Percentiles rank a stretch among this genome's conserved stretches.
Conservation (phyloP, 2,113 vertebrate genomes). For the Hydropotes inermis region DNA sequence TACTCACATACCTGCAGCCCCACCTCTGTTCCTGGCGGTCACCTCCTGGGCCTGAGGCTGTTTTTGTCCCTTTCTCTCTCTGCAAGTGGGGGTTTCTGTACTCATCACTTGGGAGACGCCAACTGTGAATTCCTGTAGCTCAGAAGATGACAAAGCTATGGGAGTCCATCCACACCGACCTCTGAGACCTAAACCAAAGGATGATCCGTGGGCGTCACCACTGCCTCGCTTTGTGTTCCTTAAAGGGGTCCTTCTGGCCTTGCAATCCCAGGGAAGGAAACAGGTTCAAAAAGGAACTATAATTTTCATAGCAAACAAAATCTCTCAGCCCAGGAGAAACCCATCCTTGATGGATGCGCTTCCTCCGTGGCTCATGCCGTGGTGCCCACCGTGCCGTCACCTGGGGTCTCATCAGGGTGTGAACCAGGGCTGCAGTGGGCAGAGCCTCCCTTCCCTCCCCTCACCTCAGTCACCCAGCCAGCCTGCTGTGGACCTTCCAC, state of each 20-base stretch:
- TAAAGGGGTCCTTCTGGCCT: neutral
- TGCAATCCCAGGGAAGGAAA: neutral
- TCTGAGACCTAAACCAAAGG: neutral
- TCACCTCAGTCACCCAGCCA: neutral
- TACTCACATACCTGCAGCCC: neutral
- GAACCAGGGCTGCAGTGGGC: neutral
- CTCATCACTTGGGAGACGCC: neutral
- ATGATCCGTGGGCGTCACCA: rapidly evolving
- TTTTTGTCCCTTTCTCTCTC: neutral
- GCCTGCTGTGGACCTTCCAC: neutral
- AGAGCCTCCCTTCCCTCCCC: rapidly evolving
- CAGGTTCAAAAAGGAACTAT: neutral
- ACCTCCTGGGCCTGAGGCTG: neutral
- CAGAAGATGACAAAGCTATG: neutral
- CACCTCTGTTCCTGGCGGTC: neutral
- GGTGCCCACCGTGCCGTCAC: neutral
- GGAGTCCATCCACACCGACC: neutral
- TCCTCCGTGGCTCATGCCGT: rapidly evolving
- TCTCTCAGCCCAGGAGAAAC: neutral
- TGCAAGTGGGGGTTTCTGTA: neutral
- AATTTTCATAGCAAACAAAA: neutral
- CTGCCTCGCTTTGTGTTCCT: neutral
- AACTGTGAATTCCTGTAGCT: neutral
- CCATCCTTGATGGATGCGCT: rapidly evolving
- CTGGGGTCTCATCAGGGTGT: rapidly evolving